Evolutionary conservation across 1,140 invertebrate genomes (phyloP).

Genomic region (Drosophila pseudoobscura): DNA sequence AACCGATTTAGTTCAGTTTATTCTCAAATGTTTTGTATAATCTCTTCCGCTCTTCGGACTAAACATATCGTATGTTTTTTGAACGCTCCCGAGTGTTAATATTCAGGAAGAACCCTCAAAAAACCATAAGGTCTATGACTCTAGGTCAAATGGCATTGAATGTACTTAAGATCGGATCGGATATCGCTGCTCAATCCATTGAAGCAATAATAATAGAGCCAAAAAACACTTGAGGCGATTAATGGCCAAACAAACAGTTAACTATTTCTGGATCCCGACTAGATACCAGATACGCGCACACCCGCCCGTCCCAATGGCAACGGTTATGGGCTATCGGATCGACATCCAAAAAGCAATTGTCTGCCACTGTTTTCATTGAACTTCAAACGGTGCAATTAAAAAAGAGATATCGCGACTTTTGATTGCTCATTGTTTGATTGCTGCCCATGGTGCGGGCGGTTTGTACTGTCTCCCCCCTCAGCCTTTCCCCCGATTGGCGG

Average conservation of each 20-base stretch:
- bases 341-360: conserved; percentile 44
- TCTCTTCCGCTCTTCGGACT: too few relatives aligned
- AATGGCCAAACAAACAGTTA: conserved; percentile 14
- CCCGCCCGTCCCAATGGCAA: conserved; percentile 2
- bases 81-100: neutral
- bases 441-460: conserved; percentile 57
- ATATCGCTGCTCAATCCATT: conserved; percentile 11
- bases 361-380: conserved; percentile 36
- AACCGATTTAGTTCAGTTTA: too few relatives aligned
- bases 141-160: conserved; percentile 17
- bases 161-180: conserved; percentile 13
- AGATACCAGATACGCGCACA: conserved; percentile 28
- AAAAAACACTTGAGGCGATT: conserved; percentile 37
- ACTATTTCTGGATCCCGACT: conserved; percentile 2
- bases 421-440: conserved; percentile 62
- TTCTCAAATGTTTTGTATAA: too few relatives aligned
- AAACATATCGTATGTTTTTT: too few relatives aligned
- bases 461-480: conserved; percentile 12
- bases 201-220: conserved; percentile 22
- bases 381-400: conserved; percentile 54
- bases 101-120: conserved; percentile 18
- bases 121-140: conserved; percentile 3
- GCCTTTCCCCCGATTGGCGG: conserved; percentile 32
- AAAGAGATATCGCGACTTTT: conserved; percentile 64
- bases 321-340: conserved; percentile 19